Evolutionary conservation across 2,888 invertebrate species (phyloP).

Genomic region (Exephanes ischioxanthus): DNA sequence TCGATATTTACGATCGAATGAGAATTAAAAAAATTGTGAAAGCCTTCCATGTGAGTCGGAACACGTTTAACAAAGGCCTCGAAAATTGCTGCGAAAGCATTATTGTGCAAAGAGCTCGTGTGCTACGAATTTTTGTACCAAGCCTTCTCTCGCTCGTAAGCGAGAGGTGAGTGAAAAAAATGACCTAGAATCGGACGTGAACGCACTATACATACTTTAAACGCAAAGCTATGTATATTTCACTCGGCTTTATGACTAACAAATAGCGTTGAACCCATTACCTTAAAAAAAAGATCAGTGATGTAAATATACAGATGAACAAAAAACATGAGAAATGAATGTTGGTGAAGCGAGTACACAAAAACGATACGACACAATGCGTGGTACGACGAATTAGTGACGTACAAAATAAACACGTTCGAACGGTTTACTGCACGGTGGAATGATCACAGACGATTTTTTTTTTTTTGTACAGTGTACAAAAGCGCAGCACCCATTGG

Average conservation of each 20-base stretch:
- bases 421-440: constrained; percentile 25
- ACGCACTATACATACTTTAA: neutral
- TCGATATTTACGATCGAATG: neutral
- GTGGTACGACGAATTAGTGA: constrained; percentile 37
- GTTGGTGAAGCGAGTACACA: constrained; percentile 17
- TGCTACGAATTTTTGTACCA: constrained; percentile 37
- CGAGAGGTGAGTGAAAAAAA: neutral
- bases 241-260: constrained; percentile 36
- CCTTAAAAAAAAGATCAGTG: constrained; percentile 42
- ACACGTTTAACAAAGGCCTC: neutral
- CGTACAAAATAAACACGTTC: constrained; percentile 16
- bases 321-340: constrained; percentile 40
- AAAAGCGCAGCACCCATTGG: constrained; percentile 1
- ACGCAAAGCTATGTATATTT: constrained; percentile 8
- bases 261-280: constrained; percentile 60
- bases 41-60: neutral
- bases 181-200: neutral
- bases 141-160: constrained; percentile 24
- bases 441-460: constrained; percentile 2
- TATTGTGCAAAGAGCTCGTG: constrained; percentile 49
- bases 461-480: constrained; percentile 16
- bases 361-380: constrained; percentile 38
- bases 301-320: constrained; percentile 37
- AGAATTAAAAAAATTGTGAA: neutral
- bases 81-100: constrained; percentile 38